These are phyloP conservation scores for Notechis scutatus DNA, from an alignment of 2,113 vertebrate genomes.

Conservation along the genomic window DNA sequence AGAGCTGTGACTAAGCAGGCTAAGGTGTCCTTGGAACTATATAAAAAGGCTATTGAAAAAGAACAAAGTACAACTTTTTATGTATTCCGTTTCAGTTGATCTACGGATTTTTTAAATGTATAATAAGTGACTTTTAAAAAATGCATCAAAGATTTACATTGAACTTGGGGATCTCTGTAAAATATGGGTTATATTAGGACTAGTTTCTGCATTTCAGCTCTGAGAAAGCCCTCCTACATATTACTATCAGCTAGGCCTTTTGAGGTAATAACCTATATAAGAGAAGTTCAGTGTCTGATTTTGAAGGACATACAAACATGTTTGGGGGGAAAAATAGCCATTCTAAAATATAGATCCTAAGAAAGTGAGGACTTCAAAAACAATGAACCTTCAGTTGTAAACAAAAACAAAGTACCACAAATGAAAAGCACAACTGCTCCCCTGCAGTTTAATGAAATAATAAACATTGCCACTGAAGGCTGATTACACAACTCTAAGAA, in stretches of 20 bases:
- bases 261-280: background rate
- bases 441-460: background rate
- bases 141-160: background rate
- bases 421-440: background rate
- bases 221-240: background rate
- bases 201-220: background rate
- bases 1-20: constrained; percentile 20
- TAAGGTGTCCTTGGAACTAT: constrained; percentile 9
- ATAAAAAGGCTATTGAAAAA: background rate
- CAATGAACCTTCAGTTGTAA: background rate
- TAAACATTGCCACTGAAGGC: background rate
- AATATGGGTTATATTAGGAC: background rate
- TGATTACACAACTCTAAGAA: background rate
- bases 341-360: background rate
- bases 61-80: constrained; percentile 2
- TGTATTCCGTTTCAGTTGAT: background rate
- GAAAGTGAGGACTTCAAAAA: background rate
- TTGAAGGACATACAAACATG: background rate
- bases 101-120: background rate
- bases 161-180: background rate
- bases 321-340: background rate
- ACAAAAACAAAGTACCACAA: background rate
- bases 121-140: background rate
- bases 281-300: background rate
- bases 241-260: background rate